phyloP scores from a whole-genome alignment of 2,113 vertebrate species.

The Callopanchax toddi region DNA sequence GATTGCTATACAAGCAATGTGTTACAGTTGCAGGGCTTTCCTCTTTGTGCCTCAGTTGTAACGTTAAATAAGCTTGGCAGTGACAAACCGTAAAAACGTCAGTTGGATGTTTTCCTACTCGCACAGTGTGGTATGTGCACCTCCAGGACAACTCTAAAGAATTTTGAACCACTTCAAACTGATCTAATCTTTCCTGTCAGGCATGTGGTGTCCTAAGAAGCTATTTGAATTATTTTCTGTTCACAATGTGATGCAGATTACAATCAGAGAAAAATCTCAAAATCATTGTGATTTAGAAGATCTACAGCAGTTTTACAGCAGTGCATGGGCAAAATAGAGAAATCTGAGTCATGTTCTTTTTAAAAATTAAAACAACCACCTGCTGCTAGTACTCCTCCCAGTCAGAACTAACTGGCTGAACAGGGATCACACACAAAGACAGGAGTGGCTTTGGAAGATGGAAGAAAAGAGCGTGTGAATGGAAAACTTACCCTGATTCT shows the following conservation, averaged over 20 bases:
- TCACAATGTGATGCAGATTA: not conserved
- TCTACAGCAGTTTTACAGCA: not conserved
- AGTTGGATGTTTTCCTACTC: not conserved
- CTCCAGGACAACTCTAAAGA: no score
- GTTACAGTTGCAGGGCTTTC: no score
- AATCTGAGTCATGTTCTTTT: not conserved
- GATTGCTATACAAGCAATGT: no score
- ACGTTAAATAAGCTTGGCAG: not conserved
- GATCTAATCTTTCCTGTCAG: not conserved
- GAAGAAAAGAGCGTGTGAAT: not conserved
- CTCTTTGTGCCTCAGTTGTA: no score
- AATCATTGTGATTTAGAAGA: not conserved
- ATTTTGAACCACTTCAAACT: not conserved
- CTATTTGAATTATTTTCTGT: not conserved
- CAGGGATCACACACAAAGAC: constrained; percentile 6
- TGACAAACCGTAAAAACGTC: not conserved
- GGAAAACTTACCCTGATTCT: not conserved
- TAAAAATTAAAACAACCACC: no score
- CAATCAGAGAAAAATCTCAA: not conserved
- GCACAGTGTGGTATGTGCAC: no score
- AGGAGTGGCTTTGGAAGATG: not conserved
- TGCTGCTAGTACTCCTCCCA: no score
- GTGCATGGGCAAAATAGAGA: not conserved
- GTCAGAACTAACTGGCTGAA: not conserved
- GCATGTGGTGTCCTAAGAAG: not conserved